Evolutionary conservation across 2,113 vertebrate genomes (phyloP), one percentile per base, ranked within the genome.

Genomic region (Aspiorhynchus laticeps): DNA sequence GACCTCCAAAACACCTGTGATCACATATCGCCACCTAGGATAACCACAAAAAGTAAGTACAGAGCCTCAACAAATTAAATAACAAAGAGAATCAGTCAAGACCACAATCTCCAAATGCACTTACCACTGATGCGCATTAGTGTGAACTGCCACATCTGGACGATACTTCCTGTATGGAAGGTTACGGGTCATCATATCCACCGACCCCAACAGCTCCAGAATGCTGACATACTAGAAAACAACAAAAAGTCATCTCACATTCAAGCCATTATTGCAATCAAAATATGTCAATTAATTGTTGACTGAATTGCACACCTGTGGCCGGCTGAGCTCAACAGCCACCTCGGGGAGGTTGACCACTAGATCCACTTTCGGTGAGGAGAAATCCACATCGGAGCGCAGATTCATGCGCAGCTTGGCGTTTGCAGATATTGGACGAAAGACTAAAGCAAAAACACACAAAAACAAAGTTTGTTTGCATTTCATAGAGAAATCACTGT

Each of bases 321-420:
- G 93, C 90, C 97, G 97, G 93, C 96, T 98, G 83, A 99, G 96
- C 91, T 99, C 97, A 87, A 99, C 94, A 46, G 95, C 95, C 93
- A 99, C 97, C 83, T 97, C 96, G 21, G 97, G 94, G 84, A 99
- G 96, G 86, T 96, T 96, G 90, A 99, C 95, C 88, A 95, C 95
- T 80, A 99, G 91, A 88, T 98, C 97, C 90, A 99, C 93, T 93
- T 99, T 99, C 0, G 98, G 98, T 38, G 95, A 94, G 7, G 97
- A 97, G 94, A 97, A 97, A 90, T 99, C 98, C 91, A 97, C 92
- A 89, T 99, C 98, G n/a, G 97, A 96, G 91, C 96, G 95, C 21
- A 96, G 98, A 94, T 99, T 99, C 98, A 99, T 99, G 80, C 96
- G 95, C 33, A 99, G 95, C 92, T 98, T 99, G 88, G 97, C 98